Conservation (phyloP, 2,113 vertebrate species). For the Eulemur macaco region DNA sequence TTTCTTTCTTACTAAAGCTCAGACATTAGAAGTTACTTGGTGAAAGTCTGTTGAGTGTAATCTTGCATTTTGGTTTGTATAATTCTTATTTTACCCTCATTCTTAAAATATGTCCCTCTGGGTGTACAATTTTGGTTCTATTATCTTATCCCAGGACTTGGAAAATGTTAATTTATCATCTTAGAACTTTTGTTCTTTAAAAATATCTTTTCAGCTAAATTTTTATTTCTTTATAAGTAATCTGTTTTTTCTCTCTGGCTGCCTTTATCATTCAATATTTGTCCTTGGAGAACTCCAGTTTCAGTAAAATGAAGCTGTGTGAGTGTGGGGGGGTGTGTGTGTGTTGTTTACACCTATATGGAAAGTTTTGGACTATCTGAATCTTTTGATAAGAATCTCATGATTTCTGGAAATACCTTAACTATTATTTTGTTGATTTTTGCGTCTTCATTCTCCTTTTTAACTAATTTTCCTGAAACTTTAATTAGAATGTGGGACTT, state of each 20-base stretch:
- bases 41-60: not conserved
- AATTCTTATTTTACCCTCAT: not conserved
- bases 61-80: not conserved
- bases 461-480: not conserved
- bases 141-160: not conserved
- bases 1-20: not conserved
- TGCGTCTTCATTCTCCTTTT: not conserved
- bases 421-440: not conserved
- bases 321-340: not conserved
- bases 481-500: not conserved
- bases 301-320: not conserved
- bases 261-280: not conserved
- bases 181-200: not conserved
- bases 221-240: not conserved
- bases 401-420: not conserved
- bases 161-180: not conserved
- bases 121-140: not conserved
- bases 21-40: not conserved
- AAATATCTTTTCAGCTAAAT: not conserved
- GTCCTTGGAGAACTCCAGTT: not conserved
- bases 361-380: not conserved
- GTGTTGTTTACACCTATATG: not conserved
- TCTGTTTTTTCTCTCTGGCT: not conserved
- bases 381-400: not conserved
- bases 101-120: not conserved